Conservation (phyloP, 2,888 invertebrate genomes). For the Trissoscelio sp. region DNA sequence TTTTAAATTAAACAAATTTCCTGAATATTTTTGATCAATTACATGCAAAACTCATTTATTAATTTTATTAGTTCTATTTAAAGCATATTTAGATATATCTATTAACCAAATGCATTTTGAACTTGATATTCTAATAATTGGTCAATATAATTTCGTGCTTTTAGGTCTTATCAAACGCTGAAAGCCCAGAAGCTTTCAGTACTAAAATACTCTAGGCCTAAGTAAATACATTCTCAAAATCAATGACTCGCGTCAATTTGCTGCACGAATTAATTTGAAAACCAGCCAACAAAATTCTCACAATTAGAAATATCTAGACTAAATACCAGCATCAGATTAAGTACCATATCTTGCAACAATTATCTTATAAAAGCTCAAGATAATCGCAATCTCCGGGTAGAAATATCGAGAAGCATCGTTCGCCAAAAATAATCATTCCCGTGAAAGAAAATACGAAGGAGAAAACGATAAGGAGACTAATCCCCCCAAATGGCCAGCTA, state of each 20-base stretch:
- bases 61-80: too few relatives aligned
- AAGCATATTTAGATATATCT: too few relatives aligned
- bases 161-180: neutral
- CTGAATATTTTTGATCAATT: too few relatives aligned
- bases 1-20: too few relatives aligned
- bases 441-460: conserved; percentile 13
- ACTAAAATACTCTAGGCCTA: too few relatives aligned
- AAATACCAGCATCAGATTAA: neutral
- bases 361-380: conserved; percentile 29
- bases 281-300: conserved; percentile 9
- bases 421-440: conserved; percentile 32
- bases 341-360: conserved; percentile 19
- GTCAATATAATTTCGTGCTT: too few relatives aligned
- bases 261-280: conserved; percentile 20
- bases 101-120: too few relatives aligned
- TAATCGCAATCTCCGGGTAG: conserved; percentile 20
- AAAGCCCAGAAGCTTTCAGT: too few relatives aligned
- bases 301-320: conserved; percentile 1
- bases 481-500: conserved; percentile 33
- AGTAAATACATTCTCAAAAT: too few relatives aligned
- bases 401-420: conserved; percentile 29
- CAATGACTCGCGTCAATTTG: neutral
- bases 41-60: too few relatives aligned
- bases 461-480: conserved; percentile 49
- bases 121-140: too few relatives aligned